These are phyloP conservation scores for Apis dorsata DNA, from an alignment of 1,140 invertebrate genomes.

Conservation along the genomic window DNA sequence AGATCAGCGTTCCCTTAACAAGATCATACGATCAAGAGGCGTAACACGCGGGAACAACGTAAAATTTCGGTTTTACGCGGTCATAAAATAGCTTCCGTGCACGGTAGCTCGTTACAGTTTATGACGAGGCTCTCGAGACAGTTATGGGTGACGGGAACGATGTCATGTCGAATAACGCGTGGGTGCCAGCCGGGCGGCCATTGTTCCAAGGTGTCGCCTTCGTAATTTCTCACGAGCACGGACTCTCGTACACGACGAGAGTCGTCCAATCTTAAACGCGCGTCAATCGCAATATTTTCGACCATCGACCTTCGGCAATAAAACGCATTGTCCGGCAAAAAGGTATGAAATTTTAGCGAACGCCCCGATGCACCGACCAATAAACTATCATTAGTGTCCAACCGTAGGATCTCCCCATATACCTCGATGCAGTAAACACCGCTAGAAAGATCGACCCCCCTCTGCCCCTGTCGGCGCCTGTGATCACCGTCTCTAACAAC, in stretches of 20 bases:
- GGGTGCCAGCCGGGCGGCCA: constrained; percentile 37
- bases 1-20: constrained; percentile 7
- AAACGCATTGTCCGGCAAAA: neutral
- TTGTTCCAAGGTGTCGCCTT: constrained; percentile 53
- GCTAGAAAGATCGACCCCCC: neutral
- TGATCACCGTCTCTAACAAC: constrained; percentile 45
- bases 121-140: constrained; percentile 52
- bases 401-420: too few species aligned
- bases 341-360: constrained; percentile 12
- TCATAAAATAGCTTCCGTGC: constrained; percentile 26
- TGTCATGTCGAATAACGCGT: constrained; percentile 45
- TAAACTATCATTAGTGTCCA: constrained; percentile 26
- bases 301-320: neutral
- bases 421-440: neutral
- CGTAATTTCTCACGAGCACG: constrained; percentile 19
- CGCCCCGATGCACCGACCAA: neutral
- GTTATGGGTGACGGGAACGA: constrained; percentile 52
- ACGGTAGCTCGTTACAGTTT: constrained; percentile 60
- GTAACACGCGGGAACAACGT: constrained; percentile 17
- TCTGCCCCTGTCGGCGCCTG: constrained; percentile 17
- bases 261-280: neutral
- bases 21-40: constrained; percentile 12
- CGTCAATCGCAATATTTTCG: neutral
- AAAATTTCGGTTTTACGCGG: constrained; percentile 46
- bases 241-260: too few species aligned